Evolutionary conservation across 2,113 vertebrate genomes (phyloP).

Genomic region (Cricetomys ansorgei): DNA sequence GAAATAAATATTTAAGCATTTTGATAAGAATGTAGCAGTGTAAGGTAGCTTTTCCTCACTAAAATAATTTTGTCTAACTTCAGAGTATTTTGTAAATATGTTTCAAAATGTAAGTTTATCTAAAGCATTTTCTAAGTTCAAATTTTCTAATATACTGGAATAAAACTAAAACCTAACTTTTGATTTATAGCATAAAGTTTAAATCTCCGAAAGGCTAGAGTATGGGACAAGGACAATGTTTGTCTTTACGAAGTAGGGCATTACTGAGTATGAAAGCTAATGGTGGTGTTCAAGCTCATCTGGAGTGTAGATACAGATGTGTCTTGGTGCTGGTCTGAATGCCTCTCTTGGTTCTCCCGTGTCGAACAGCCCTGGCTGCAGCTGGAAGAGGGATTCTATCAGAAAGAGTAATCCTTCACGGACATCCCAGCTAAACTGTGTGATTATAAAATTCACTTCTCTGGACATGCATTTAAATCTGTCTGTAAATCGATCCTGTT

Average conservation of each 20-base stretch:
- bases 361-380: neutral
- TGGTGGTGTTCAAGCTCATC: neutral
- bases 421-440: neutral
- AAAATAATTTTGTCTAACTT: neutral
- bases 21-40: neutral
- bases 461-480: neutral
- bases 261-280: neutral
- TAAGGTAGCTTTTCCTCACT: neutral
- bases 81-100: neutral
- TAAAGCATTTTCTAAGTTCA: neutral
- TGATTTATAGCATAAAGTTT: neutral
- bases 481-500: neutral
- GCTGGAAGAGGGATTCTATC: neutral
- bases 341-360: too few relatives aligned
- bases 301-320: neutral
- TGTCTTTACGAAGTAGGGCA: neutral
- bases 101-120: neutral
- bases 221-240: neutral
- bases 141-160: neutral
- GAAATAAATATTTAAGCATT: neutral
- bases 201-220: neutral
- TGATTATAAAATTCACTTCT: neutral
- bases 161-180: neutral
- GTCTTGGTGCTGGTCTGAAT: neutral
- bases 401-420: neutral